A percentile compares a stretch with the other conserved stretches of the same genome.
Conservation (phyloP, 1,140 invertebrate genomes). For the Polyergus mexicanus region DNA sequence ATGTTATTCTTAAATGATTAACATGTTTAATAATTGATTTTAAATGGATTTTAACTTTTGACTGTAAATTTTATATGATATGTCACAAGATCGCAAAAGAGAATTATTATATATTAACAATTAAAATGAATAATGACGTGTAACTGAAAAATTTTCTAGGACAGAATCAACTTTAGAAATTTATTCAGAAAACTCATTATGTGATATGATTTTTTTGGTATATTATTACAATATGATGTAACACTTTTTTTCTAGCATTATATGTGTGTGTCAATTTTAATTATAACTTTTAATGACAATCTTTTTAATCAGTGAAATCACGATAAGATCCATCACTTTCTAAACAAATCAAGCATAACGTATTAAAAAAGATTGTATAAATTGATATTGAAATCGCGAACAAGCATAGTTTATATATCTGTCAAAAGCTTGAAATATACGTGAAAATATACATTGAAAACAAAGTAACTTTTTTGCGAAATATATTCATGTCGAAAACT, state of each 20-base stretch:
- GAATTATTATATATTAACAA: neutral
- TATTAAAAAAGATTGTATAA: constrained; percentile 9
- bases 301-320: constrained; percentile 7
- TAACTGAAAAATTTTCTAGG: too few relatives aligned
- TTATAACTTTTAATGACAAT: neutral
- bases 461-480: constrained; percentile 43
- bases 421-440: constrained; percentile 32
- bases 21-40: neutral
- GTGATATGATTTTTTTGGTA: too few relatives aligned
- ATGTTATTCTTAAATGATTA: neutral
- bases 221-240: too few relatives aligned
- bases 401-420: constrained; percentile 38
- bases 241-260: too few relatives aligned
- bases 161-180: too few relatives aligned
- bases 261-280: neutral
- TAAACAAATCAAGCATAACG: neutral
- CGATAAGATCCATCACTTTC: neutral
- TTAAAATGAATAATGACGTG: neutral
- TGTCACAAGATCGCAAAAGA: neutral
- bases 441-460: constrained; percentile 37
- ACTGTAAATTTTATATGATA: neutral
- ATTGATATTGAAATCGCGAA: constrained; percentile 45
- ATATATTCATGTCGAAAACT: constrained; percentile 48
- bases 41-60: neutral
- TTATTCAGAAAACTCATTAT: too few relatives aligned